Evolutionary conservation across 2,797 vertebrate genomes (phyloP), one percentile per base, ranked within the genome.

Genomic region (Liparis tanakae): DNA sequence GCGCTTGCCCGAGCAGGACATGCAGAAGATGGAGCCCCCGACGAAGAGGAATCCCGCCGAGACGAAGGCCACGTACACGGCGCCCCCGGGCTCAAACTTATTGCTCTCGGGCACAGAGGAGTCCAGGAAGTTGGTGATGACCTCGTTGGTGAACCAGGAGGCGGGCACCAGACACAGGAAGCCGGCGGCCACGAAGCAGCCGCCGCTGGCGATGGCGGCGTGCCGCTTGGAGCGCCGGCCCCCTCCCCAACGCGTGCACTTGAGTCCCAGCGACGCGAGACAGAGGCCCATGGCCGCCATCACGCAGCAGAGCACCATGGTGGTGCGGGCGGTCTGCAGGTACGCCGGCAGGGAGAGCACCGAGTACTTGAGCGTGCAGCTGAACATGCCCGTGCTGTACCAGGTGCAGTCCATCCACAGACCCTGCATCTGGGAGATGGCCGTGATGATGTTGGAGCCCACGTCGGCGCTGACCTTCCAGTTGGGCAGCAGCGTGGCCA

Each of bases 321-420:
- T 94, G 78, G 95, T 98, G 81, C 97, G 93, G 41, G 97, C 97
- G 2, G 96, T 95, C 92, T 98, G 97, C 90, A 98, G 91, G 67
- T 97, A 96, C 54, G 93, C 43, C 0, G 98, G 98, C 20, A 98
- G 95, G 0, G 96, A 95, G 41, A 99, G 95, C 30, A 97, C 86
- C 0, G 98, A 98, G 85, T 95, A 94, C 89, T 97, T 97, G 2
- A 97, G 92, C 0, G 94, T 95, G 78, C 98, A 99, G 89, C 97
- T 99, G 89, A 99, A 97, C 95, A 98, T 96, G 76, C 98, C 98
- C 0, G 98, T 98, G 93, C 98, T 99, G 92, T 97, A 96, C 97
- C 97, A 99, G 0, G 97, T 97, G 93, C 98, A 99, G 94, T 99
- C 97, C 97, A 98, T 97, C 98, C 98, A 99, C 55, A 99, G 93